Conservation (phyloP, 1,140 invertebrate species). For the Zaprionus vittiger region DNA sequence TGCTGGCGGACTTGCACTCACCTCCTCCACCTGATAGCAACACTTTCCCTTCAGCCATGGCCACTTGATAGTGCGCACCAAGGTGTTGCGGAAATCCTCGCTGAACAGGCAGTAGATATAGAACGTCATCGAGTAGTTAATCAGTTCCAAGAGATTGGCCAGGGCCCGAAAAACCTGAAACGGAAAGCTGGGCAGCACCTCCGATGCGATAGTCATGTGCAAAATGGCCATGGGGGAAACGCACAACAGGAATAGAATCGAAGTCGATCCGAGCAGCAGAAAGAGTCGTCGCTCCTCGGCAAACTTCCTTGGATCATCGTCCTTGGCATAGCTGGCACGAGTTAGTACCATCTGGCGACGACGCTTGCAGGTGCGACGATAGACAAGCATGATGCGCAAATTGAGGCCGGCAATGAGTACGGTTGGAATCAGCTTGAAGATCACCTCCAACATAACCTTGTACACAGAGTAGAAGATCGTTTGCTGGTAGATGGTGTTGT, state of each 20-base stretch:
- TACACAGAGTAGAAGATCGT: constrained; percentile 87
- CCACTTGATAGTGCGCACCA: constrained; percentile 88
- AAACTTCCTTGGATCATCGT: constrained; percentile 88
- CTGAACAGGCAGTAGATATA: constrained; percentile 92
- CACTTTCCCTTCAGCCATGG: constrained; percentile 84
- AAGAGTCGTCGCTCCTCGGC: constrained; percentile 90
- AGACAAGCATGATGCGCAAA: constrained; percentile 89
- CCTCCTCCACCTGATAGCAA: constrained; percentile 77
- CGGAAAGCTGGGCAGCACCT: constrained; percentile 87
- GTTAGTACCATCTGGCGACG: constrained; percentile 88
- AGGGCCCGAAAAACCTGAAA: constrained; percentile 90
- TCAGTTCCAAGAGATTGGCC: constrained; percentile 90
- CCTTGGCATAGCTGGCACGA: constrained; percentile 80
- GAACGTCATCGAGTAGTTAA: constrained; percentile 91
- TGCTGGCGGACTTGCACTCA: constrained; percentile 71
- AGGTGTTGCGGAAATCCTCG: constrained; percentile 90
- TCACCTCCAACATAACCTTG: constrained; percentile 87
- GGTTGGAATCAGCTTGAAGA: constrained; percentile 89
- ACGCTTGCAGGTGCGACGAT: constrained; percentile 88
- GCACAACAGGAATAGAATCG: constrained; percentile 90
- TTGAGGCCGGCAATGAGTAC: constrained; percentile 89
- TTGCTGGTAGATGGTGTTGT: constrained; percentile 86
- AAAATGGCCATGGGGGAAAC: constrained; percentile 91
- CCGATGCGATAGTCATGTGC: constrained; percentile 88
- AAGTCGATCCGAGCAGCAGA: constrained; percentile 89